Evolutionary conservation across 2,113 vertebrate genomes (phyloP).

Genomic region (Gobius niger): DNA sequence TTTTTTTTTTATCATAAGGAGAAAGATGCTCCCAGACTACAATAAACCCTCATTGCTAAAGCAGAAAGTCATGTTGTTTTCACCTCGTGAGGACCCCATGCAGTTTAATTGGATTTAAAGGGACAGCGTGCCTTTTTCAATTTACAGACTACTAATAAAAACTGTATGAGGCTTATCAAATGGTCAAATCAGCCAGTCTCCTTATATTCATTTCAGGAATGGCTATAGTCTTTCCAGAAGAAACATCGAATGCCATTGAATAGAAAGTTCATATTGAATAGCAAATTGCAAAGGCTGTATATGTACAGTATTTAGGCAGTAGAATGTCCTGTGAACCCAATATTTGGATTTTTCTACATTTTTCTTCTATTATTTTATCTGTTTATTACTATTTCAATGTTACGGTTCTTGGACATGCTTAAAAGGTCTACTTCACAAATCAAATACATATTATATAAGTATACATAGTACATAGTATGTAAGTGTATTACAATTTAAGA

Average conservation of each 20-base stretch:
- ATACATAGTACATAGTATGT: no score
- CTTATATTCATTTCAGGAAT: constrained; percentile 55
- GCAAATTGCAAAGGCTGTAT: no score
- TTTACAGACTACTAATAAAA: background rate
- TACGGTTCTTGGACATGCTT: no score
- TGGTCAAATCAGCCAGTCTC: constrained; percentile 60
- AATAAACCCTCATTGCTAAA: background rate
- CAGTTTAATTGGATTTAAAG: constrained; percentile 65
- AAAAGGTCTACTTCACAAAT: no score
- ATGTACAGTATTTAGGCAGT: no score
- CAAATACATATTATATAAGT: no score
- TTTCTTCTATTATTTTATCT: no score
- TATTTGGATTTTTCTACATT: no score
- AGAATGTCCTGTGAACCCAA: no score
- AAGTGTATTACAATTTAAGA: no score
- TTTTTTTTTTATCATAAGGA: background rate
- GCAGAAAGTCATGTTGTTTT: constrained; percentile 8
- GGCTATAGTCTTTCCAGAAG: background rate
- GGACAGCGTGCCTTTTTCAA: constrained; percentile 12
- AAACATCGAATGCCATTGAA: background rate
- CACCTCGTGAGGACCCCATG: constrained; percentile 50
- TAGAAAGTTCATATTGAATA: no score
- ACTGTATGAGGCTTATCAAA: constrained; percentile 15
- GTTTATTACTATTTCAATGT: no score
- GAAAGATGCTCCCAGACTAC: background rate